Evolutionary conservation across 2,113 vertebrate genomes (phyloP).

Genomic region (Eleginops maclovinus): DNA sequence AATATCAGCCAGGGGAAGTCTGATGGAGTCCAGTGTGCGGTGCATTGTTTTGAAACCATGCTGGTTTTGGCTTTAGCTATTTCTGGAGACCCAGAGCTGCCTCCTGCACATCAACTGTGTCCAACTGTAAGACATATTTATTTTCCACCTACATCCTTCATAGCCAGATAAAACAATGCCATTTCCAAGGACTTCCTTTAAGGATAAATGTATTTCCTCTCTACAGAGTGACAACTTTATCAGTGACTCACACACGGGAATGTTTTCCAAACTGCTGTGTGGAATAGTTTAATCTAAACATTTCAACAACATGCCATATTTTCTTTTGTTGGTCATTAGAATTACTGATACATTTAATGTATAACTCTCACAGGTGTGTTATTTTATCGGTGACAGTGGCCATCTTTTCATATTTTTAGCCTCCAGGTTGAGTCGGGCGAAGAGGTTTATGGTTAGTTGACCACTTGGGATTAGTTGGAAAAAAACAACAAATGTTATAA

Average conservation of each 20-base stretch:
- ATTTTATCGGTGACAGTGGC: background rate
- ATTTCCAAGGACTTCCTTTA: constrained; percentile 70
- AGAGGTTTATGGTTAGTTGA: no score
- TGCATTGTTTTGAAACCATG: constrained; percentile 77
- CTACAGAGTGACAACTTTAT: constrained; percentile 26
- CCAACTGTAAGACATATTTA: constrained; percentile 56
- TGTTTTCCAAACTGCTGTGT: constrained; percentile 22
- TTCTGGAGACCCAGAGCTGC: constrained; percentile 63
- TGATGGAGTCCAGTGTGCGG: constrained; percentile 61
- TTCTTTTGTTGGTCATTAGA: background rate
- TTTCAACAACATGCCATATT: background rate
- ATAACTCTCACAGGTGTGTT: background rate
- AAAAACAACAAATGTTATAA: no score
- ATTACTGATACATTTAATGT: background rate
- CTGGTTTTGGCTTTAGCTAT: constrained; percentile 69
- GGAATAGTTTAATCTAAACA: background rate
- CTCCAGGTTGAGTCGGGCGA: no score
- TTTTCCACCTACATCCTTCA: constrained; percentile 63
- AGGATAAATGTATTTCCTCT: constrained; percentile 66
- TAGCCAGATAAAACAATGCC: constrained; percentile 75
- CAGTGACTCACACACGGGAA: constrained; percentile 34
- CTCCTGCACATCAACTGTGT: constrained; percentile 63
- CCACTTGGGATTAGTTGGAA: no score
- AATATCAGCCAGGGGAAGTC: constrained; percentile 78
- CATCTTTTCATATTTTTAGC: background rate